phyloP scores from a whole-genome alignment of 2,113 vertebrate genomes.

The Taurulus bubalis region DNA sequence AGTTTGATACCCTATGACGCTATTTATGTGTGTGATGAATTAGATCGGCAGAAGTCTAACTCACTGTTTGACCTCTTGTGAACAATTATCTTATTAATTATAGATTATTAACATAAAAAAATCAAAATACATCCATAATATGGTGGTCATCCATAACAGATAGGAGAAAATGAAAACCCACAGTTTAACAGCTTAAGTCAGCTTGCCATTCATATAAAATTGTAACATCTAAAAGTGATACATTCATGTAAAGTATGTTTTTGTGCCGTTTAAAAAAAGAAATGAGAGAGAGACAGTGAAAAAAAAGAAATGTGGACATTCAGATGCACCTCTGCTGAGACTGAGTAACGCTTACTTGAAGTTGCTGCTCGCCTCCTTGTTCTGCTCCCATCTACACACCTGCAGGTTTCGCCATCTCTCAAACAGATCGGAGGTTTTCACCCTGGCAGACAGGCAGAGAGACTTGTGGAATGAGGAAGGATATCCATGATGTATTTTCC shows the following conservation, averaged over 20 bases:
- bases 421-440: conserved; percentile 96
- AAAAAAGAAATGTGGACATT: background rate
- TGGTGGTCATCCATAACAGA: background rate
- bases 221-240: background rate
- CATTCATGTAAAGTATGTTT: background rate
- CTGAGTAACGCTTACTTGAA: conserved; percentile 88
- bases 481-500: conserved; percentile 45
- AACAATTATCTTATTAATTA: background rate
- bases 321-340: background rate
- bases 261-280: background rate
- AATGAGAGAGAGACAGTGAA: background rate
- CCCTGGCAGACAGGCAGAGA: conserved; percentile 84
- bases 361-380: conserved; percentile 89
- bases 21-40: background rate
- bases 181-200: background rate
- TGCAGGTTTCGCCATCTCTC: conserved; percentile 96
- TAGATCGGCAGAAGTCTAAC: background rate
- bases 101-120: background rate
- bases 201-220: background rate
- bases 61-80: background rate
- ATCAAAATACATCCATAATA: background rate
- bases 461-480: conserved; percentile 56
- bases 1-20: background rate
- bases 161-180: background rate
- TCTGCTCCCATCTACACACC: conserved; percentile 95